Evolutionary conservation across 37 sponge, comb jelly and placozoan species (phyloP), one percentile per base, ranked within the genome.

Genomic region (Diacarnus erythraeanus): DNA sequence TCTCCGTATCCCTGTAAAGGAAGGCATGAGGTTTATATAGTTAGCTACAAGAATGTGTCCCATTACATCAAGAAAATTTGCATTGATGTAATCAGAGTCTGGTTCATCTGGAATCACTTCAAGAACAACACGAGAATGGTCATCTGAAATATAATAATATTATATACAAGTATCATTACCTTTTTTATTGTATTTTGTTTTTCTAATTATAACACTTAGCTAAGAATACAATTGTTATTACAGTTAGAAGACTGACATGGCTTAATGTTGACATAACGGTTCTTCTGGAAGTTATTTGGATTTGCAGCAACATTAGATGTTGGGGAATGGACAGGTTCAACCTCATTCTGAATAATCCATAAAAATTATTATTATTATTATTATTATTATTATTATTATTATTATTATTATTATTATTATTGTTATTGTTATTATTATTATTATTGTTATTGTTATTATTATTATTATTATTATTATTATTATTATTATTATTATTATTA

Each of bases 41-140:
- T 2, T 47, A 22, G 35, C 5, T 3, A 38, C 4, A 36, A 23
- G 9, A 1, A 0, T 21, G 12, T 18, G 4, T 36, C 95, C 82
- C 51, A 90, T 86, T 68, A 96, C 97, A 84, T 96, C 97, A 47
- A 96, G 38, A 38, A 74, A 90, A 79, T 93, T 96, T 33, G 94
- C 97, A 76, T 96, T 93, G 78, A 96, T 96, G 66, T 89, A 96
- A 68, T 96, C 97, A 33, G 94, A 90, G 31, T 86, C 89, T 27
- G 69, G 74, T 23, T 57, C 77, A 33, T 78, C 91, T 29, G 78
- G 83, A 30, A 72, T 72, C 0, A 77, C 76, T 23, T 41, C 31
- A 69, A 96, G 76, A 69, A 66, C 85, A n/a, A 96, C 97, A 42
- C 97, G 82, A 47, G 97, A 88, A 42, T 93, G 86, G 58, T 96